Evolutionary conservation across 2,888 invertebrate species (phyloP), one percentile per base, ranked within the genome.

Genomic region (Watsonalla binaria): DNA sequence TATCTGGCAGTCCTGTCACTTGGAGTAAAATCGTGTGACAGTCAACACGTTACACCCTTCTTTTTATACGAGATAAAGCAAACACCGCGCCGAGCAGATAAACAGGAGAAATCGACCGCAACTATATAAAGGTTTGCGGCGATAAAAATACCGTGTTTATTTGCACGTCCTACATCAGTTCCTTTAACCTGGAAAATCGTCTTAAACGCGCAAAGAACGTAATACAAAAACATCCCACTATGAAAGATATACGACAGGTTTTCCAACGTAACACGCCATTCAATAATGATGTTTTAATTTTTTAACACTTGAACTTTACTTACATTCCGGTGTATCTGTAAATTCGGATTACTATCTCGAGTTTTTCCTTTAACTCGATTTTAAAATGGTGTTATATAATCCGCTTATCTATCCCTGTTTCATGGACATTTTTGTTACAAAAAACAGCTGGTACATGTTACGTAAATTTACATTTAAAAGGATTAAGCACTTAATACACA

Each of bases 101-200:
- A 90, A 89, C 83, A 86, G 87, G 80, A 84, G 85, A 90, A 89
- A 90, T 89, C 90, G 86, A 88, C 88, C 87, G 84, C 88, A 84
- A 89, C 90, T 89, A 89, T 89, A 90, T 90, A 90, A 90, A 90
- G 90, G 90, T 90, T 90, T 87, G 88, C 74, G 76, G 75, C 84
- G 82, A 89, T 90, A 90, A 90, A 90, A 90, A 90, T 90, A 88
- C 86, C 78, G 84, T 89, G 89, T 90, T 90, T 90, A 90, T 90
- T 90, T 88, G 86, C 90, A 88, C 88, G 90, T 90, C 89, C 89
- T 87, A 90, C 88, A 87, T 88, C 86, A 85, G 80, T 70, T 74
- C 69, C 72, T 60, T 71, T 69, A 68, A 63, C 68, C 79, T 66
- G 75, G 70, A 76, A 80, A 81, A 86, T 64, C 59, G 80, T 59